A percentile compares a stretch with the other conserved stretches of the same genome.
Evolutionary conservation across 2,113 vertebrate species (phyloP).

Genomic region (Apeltes quadracus): DNA sequence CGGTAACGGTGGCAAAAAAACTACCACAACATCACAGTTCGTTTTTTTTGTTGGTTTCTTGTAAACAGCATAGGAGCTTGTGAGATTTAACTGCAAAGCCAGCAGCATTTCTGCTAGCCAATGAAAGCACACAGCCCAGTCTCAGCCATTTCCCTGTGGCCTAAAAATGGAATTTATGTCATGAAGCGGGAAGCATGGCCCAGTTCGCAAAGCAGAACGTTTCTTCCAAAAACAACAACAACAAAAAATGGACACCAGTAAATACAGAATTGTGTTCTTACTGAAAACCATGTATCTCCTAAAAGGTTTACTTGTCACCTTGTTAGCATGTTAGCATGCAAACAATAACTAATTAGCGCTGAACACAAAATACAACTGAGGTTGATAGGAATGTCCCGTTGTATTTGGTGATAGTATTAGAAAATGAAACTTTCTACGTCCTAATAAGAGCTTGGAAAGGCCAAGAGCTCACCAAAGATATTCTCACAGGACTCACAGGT

Average conservation of each 20-base stretch:
- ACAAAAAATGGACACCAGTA: neutral
- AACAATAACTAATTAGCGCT: neutral
- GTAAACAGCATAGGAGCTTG: conserved; percentile 3
- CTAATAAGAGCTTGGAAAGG: neutral
- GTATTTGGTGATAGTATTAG: neutral
- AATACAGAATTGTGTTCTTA: neutral
- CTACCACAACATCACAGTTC: neutral
- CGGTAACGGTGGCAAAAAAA: neutral
- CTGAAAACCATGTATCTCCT: neutral
- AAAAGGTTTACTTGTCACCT: neutral
- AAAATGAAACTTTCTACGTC: neutral
- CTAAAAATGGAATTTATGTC: conserved; percentile 28
- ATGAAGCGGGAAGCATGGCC: conserved; percentile 32
- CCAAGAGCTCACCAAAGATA: neutral
- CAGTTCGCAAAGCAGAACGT: conserved; percentile 30
- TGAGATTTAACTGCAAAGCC: conserved; percentile 20
- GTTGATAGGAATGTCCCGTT: neutral
- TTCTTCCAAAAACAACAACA: conserved; percentile 22
- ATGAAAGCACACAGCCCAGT: conserved; percentile 11
- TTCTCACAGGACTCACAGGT: neutral
- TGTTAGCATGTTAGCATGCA: neutral
- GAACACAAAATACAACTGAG: neutral
- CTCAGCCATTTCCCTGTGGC: conserved; percentile 14
- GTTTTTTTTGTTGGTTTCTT: conserved; percentile 16
- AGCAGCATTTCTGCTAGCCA: conserved; percentile 1